A percentile compares a stretch with the other conserved stretches of the same genome.
Evolutionary conservation across 2,113 vertebrate species (phyloP).

Genomic region (Ptilonorhynchus violaceus): DNA sequence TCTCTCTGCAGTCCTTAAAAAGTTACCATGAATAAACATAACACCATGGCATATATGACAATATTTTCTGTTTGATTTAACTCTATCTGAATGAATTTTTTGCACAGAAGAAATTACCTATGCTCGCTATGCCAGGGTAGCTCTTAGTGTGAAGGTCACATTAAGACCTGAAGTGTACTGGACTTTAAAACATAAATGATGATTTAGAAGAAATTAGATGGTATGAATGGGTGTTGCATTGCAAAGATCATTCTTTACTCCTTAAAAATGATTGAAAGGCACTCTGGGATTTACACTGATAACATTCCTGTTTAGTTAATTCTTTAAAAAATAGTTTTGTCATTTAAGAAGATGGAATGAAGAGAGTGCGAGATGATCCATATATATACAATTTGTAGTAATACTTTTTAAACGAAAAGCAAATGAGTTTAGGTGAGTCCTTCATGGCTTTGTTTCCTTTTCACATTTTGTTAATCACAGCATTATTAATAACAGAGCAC

Average conservation of each 20-base stretch:
- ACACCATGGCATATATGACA: neutral
- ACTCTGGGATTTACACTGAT: neutral
- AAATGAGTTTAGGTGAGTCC: accelerated
- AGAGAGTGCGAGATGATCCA: neutral
- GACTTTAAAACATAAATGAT: neutral
- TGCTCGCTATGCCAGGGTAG: neutral
- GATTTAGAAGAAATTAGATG: neutral
- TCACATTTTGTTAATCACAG: neutral
- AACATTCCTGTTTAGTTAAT: neutral
- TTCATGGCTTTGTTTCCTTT: neutral
- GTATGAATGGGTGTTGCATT: neutral
- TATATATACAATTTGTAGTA: neutral
- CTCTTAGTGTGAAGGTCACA: neutral
- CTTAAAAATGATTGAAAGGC: neutral
- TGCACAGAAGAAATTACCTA: neutral
- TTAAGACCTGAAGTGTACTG: neutral
- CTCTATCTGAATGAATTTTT: neutral
- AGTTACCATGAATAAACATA: neutral
- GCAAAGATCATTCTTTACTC: neutral
- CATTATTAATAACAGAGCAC: neutral
- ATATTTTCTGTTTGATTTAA: neutral
- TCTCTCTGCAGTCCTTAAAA: neutral
- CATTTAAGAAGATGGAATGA: neutral
- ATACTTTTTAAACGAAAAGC: accelerated
- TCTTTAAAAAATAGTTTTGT: neutral